Conservation (phyloP, 2,888 invertebrate species). For the Conus canariensis region DNA sequence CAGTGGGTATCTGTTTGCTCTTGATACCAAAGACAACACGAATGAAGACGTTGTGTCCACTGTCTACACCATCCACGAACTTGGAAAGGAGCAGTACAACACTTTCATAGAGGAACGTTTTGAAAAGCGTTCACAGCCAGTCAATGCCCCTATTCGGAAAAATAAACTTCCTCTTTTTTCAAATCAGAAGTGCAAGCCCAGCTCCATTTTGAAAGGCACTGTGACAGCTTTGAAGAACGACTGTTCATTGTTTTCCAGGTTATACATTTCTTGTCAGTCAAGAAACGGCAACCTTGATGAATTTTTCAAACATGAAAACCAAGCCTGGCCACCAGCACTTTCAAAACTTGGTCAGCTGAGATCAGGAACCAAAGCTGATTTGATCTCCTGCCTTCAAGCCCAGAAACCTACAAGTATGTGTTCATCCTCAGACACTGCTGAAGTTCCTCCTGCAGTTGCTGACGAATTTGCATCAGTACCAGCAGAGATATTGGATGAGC, state of each 20-base stretch:
- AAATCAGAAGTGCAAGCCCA: conserved; percentile 9
- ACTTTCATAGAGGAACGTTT: conserved; percentile 24
- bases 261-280: conserved; percentile 8
- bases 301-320: conserved; percentile 21
- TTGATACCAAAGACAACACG: conserved; percentile 30
- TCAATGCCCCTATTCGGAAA: conserved; percentile 4
- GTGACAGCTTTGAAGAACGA: background rate
- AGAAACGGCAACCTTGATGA: background rate
- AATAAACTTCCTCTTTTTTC: conserved; percentile 33
- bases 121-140: background rate
- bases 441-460: background rate
- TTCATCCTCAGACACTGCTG: background rate
- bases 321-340: conserved; percentile 5
- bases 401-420: background rate
- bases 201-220: background rate
- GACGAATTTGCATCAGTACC: background rate
- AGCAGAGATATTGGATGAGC: background rate
- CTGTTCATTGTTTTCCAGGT: conserved; percentile 9
- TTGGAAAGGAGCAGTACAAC: conserved; percentile 31
- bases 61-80: background rate
- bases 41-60: conserved; percentile 18
- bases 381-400: background rate
- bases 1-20: conserved; percentile 30
- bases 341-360: conserved; percentile 6
- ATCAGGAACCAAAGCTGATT: conserved; percentile 4